These are phyloP conservation scores for Merops nubicus DNA, from an alignment of 2,113 vertebrate species.

Conservation along the genomic window DNA sequence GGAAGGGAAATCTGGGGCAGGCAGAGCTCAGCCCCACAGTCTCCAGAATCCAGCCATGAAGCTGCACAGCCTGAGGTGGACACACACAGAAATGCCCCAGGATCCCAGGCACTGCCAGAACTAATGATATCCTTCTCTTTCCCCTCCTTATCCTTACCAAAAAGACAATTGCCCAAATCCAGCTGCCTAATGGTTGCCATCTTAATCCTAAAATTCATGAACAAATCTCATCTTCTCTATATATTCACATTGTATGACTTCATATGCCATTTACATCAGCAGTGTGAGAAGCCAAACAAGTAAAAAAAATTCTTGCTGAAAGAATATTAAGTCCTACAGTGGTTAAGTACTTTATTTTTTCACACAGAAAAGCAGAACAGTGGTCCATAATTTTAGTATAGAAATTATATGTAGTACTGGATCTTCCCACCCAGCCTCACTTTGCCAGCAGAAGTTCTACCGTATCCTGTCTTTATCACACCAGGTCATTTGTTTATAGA, in stretches of 20 bases:
- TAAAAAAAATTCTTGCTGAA: background rate
- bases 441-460: background rate
- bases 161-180: background rate
- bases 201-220: background rate
- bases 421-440: background rate
- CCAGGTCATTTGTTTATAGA: background rate
- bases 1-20: background rate
- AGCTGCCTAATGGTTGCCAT: background rate
- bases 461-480: background rate
- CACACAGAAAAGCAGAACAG: background rate
- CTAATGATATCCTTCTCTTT: rapidly evolving
- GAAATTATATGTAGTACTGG: rapidly evolving
- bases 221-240: background rate
- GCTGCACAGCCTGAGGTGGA: background rate
- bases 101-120: background rate
- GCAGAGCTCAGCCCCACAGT: background rate
- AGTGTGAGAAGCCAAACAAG: background rate
- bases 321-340: background rate
- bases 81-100: rapidly evolving
- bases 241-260: background rate
- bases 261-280: background rate
- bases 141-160: background rate
- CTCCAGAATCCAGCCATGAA: background rate
- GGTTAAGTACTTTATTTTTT: background rate
- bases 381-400: background rate